Evolutionary conservation across 2,113 vertebrate species (phyloP), one percentile per base, ranked within the genome.

Genomic region (Crotalus helleri): DNA sequence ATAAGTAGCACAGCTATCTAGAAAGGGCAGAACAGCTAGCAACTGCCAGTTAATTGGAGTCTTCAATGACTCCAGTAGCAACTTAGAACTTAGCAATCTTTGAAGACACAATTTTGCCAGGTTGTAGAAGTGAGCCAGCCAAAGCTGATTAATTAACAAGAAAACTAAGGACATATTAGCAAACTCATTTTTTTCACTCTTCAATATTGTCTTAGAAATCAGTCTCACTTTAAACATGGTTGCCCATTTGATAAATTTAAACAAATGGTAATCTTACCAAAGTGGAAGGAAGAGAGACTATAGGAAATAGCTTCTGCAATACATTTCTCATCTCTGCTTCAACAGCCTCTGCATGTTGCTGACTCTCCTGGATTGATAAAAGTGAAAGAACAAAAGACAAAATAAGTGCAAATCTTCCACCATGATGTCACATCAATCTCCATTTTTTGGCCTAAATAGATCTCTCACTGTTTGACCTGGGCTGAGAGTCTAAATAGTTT

Each of bases 281-380:
- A 54, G 97, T 97, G 85, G 97, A 97, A 94, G 99, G 98, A 58
- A 99, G 97, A 95, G 98, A 98, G 87, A 99, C 98, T 15, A 97
- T 96, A 44, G 99, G 99, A 95, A 99, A 98, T 90, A 99, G 97
- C 95, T 98, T 99, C 98, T 98, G 98, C 90, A 99, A 97, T 92
- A 98, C 96, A 9, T 98, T 96, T 94, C 98, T 97, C n/a, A 98
- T 98, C 95, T 99, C 98, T 0, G 98, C 97, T 94, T 99, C 98
- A n/a, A 96, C 96, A 64, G 93, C 93, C 94, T 98, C 98, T 96
- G 99, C 91, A 0, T 97, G 97, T 1, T 98, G 97, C 94, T 98
- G 98, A 95, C 97, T 98, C 96, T 99, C 99, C 99, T 99, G 96
- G 91, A 97, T 11, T 91, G 95, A 94, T 9, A 93, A 91, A 94